Evolutionary conservation across 2,797 vertebrate species (phyloP), one percentile per base, ranked within the genome.

Genomic region (Cossypha polioptera): DNA sequence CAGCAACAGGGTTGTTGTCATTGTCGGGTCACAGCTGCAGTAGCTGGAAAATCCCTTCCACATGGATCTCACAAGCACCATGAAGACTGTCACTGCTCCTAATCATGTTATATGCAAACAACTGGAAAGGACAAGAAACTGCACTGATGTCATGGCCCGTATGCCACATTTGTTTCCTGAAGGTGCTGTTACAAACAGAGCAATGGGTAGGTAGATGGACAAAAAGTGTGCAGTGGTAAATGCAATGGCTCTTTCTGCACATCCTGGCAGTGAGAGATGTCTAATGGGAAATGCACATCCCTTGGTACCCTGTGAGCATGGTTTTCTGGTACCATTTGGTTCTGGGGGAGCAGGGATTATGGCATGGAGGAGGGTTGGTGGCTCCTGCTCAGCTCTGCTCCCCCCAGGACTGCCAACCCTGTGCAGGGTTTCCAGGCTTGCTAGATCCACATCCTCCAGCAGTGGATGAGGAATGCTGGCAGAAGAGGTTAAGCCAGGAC

Each of bases 111-210:
- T 31, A 66, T 14, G 36, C 40, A 75, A 69, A 66, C 28, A 88
- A 80, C 29, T 38, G 57, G 55, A 91, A 95, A 91, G 53, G 48
- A 50, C 47, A 91, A 87, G 69, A 90, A 90, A 90, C 57, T 62
- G 24, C 43, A 59, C 65, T 92, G 24, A 85, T 90, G 67, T 82
- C 43, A 57, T 35, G 42, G 33, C n/a, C 90, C 0, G 0, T 66
- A n/a, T 86, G 62, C 13, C 55, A 55, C 35, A 7, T 89, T 82
- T 9, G 0, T 3, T 94, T 94, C 83, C 76, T 25, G 29, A 74
- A 73, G 19, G 13, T 87, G 82, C 51, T 35, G 18, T 42, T 73
- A 73, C 85, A 82, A 82, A 35, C 3, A 2, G 13, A 18, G 43
- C 31, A 63, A n/a, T 55, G 11, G 29, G 22, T 21, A 75, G 38